These are phyloP conservation scores for Parasteatoda tepidariorum DNA, from an alignment of 1,140 invertebrate genomes.

Conservation along the genomic window DNA sequence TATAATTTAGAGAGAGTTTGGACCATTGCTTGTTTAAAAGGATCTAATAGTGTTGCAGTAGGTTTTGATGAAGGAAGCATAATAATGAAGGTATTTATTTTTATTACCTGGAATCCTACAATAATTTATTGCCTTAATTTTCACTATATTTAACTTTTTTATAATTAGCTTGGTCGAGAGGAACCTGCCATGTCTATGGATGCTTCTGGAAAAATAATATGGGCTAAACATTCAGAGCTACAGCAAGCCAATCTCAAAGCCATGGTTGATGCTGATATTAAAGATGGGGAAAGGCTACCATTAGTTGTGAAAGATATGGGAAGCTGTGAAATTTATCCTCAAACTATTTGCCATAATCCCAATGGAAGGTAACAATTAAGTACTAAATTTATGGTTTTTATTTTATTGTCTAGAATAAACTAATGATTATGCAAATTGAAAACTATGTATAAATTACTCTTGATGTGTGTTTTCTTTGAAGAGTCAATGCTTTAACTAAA, in stretches of 20 bases:
- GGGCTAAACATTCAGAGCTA: conserved; percentile 97
- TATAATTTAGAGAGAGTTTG: conserved; percentile 98
- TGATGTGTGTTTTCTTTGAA: no score
- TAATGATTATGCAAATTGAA: no score
- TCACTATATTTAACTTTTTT: not conserved
- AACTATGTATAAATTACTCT: no score
- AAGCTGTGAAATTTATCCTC: conserved; percentile 98
- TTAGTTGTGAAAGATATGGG: conserved; percentile 98
- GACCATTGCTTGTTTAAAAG: conserved; percentile 94
- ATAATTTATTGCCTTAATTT: not conserved
- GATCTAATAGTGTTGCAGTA: conserved; percentile 96
- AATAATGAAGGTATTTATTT: conserved; percentile 80
- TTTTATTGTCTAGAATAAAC: no score
- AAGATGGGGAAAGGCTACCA: conserved; percentile 92
- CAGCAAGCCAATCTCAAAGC: conserved; percentile 93
- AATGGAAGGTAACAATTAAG: conserved; percentile 80
- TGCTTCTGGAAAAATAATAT: conserved; percentile 96
- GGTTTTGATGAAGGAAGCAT: conserved; percentile 99
- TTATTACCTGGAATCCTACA: not conserved
- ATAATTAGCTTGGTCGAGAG: conserved; percentile 84
- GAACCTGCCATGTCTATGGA: conserved; percentile 99
- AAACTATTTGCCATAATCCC: conserved; percentile 97
- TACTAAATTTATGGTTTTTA: not conserved
- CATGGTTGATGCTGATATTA: conserved; percentile 77
- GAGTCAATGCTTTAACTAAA: no score